Evolutionary conservation across 1,140 invertebrate species (phyloP), one percentile per base, ranked within the genome.

Genomic region (Dreissena rostriformis): DNA sequence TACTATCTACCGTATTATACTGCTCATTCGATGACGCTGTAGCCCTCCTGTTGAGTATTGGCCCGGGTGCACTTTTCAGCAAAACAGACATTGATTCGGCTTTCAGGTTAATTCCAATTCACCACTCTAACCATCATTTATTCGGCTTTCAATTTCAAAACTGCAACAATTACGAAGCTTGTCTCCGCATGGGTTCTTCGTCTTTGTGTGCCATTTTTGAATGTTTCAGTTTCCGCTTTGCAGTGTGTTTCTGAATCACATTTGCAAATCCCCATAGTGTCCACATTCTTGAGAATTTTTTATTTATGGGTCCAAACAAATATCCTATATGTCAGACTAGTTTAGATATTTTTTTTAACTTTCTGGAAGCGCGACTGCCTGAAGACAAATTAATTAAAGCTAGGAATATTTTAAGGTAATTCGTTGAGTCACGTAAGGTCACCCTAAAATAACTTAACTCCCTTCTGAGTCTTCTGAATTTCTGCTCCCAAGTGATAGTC

Each of bases 231-330:
- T 51, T 28, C 65, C n/a, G 67, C 85, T 7, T 55, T 86, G 10
- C 78, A 85, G 51, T 87, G 81, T 86, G 77, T 87, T 22, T 65
- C 67, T 19, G 22, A 53, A 51, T 51, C 53, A 53, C 39, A 86
- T 53, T 73, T 68, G 14, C 1, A 61, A 7, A 66, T 67, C 14
- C 29, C 15, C 51, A 39, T n/a, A 74, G 82, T 57, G 66, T 81
- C 7, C 85, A 82, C 57, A 79, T 83, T 0, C 52, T 88, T 14
- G 86, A 85, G 52, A 86, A 87, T 67, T 86, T 87, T 39, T 65
- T 82, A 29, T 71, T 82, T 22, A 2, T 85, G 2, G 72, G 52
- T 17, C 79, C 61, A 8, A 4, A 29, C 8, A 24, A 66, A 39
- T 68, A 24, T 19, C 8, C 10, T 19, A 1, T 61, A 24, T 85